These are phyloP conservation scores for Ormyrus nitidulus DNA, from an alignment of 2,888 invertebrate species.

Conservation along the genomic window DNA sequence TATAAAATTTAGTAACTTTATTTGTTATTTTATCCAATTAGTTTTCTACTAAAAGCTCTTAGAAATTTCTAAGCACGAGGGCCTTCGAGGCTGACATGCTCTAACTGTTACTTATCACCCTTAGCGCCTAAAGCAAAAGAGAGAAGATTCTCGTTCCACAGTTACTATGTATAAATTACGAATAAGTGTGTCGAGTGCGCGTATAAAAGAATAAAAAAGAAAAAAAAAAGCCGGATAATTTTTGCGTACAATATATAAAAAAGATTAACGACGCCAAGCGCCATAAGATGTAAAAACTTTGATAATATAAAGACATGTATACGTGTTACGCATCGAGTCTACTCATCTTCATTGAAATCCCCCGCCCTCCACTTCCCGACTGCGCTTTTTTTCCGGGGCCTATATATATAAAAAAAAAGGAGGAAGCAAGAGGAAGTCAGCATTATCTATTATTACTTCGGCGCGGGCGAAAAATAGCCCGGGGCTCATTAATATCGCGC, in stretches of 20 bases:
- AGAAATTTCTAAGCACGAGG: too few relatives aligned
- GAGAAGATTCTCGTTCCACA: not conserved
- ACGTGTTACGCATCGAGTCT: not conserved
- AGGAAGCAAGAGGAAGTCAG: not conserved
- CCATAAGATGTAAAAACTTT: conserved; percentile 40
- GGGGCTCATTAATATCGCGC: conserved; percentile 46
- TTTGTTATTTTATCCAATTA: not conserved
- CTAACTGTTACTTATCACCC: too few relatives aligned
- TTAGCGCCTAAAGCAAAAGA: too few relatives aligned
- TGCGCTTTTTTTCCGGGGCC: not conserved
- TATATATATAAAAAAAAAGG: not conserved
- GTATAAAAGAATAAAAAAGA: not conserved
- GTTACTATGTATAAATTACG: not conserved
- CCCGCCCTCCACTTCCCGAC: not conserved
- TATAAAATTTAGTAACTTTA: too few relatives aligned
- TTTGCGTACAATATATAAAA: not conserved
- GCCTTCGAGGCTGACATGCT: too few relatives aligned
- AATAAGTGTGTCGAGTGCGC: not conserved
- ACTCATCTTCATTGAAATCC: conserved; percentile 34
- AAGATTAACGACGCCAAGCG: conserved; percentile 30
- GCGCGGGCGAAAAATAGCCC: conserved; percentile 24
- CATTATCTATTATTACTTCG: not conserved
- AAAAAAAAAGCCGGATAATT: not conserved
- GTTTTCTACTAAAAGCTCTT: not conserved
- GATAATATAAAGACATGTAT: conserved; percentile 34